These are phyloP conservation scores for Entomyzon cyanotis DNA, from an alignment of 2,113 vertebrate genomes.

Conservation along the genomic window DNA sequence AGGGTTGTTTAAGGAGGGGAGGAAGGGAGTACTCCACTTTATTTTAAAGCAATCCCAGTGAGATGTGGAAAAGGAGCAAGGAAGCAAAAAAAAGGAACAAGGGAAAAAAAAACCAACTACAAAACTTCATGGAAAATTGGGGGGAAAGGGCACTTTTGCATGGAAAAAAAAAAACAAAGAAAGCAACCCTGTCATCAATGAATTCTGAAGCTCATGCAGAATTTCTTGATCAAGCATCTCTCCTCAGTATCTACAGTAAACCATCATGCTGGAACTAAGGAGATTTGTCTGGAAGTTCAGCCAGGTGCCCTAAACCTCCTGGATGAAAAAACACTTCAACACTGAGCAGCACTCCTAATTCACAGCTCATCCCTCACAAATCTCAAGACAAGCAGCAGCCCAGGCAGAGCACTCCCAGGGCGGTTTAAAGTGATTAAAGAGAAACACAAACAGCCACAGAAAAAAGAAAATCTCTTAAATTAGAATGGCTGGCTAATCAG, in stretches of 20 bases:
- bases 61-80: background rate
- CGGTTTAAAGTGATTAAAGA: background rate
- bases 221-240: background rate
- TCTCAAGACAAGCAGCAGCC: background rate
- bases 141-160: background rate
- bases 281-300: background rate
- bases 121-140: background rate
- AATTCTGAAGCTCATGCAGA: background rate
- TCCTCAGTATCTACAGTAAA: background rate
- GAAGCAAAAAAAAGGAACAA: background rate
- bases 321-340: background rate
- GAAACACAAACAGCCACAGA: background rate
- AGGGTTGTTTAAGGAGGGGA: background rate
- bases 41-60: background rate
- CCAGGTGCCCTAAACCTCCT: background rate
- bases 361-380: background rate
- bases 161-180: background rate
- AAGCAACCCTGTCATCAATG: background rate
- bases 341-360: background rate
- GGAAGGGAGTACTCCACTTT: accelerated
- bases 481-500: background rate
- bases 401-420: background rate
- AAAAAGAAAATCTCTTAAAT: background rate
- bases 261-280: background rate
- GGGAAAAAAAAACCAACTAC: background rate